Percentiles rank a stretch among this genome's conserved stretches.
These are phyloP conservation scores for Rhinoraja longicauda DNA, from an alignment of 2,797 vertebrate species.

Conservation along the genomic window DNA sequence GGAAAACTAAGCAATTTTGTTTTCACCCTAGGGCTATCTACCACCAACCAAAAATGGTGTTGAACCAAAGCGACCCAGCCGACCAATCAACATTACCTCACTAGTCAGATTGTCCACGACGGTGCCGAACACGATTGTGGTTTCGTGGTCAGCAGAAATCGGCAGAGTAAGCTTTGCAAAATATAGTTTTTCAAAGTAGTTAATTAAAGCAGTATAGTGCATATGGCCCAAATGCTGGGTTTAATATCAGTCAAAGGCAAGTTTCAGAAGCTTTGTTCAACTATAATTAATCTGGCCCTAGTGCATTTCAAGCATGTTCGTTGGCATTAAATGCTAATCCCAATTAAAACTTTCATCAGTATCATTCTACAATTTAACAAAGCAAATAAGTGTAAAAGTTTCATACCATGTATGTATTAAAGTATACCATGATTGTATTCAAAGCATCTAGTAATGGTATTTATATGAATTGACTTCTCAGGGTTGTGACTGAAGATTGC, in stretches of 20 bases:
- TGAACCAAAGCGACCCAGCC: slow-evolving; percentile 96
- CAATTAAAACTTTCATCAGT: not conserved
- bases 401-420: not conserved
- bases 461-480: not conserved
- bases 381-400: not conserved
- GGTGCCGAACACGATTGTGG: slow-evolving; percentile 94
- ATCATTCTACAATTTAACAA: not conserved
- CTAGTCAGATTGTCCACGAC: slow-evolving; percentile 91
- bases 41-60: slow-evolving; percentile 99
- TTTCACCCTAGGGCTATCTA: slow-evolving; percentile 79
- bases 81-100: slow-evolving; percentile 99
- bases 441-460: not conserved
- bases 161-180: slow-evolving; percentile 73
- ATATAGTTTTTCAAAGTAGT: not conserved
- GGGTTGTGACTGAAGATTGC: not conserved
- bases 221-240: not conserved
- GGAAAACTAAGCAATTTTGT: not conserved
- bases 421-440: not conserved
- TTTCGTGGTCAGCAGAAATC: slow-evolving; percentile 96
- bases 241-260: not conserved
- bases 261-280: not conserved
- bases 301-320: not conserved
- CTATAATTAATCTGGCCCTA: not conserved
- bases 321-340: not conserved
- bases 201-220: not conserved